A percentile compares a stretch with the other conserved stretches of the same genome.
These are phyloP conservation scores for Fulica atra DNA, from an alignment of 2,113 vertebrate species.

Conservation along the genomic window DNA sequence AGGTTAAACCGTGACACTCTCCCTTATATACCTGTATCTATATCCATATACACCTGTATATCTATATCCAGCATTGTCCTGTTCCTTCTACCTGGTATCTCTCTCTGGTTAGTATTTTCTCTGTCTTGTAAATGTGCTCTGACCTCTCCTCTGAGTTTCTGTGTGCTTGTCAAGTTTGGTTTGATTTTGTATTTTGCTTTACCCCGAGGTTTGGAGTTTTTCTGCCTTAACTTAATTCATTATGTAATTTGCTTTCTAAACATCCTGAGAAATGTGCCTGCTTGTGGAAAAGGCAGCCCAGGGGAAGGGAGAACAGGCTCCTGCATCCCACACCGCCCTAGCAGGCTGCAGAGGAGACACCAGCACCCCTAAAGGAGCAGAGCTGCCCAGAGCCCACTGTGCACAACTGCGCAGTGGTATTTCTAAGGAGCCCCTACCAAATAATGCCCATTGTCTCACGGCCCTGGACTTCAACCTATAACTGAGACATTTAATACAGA, in stretches of 20 bases:
- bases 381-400: background rate
- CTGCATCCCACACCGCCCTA: no score
- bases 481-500: background rate
- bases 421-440: background rate
- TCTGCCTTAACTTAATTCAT: background rate
- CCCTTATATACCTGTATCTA: background rate
- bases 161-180: background rate
- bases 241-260: background rate
- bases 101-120: background rate
- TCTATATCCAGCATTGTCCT: background rate
- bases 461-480: background rate
- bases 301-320: background rate
- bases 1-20: no score
- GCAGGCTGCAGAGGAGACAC: background rate
- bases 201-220: background rate
- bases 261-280: background rate
- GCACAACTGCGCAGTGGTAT: background rate
- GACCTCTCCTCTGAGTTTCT: background rate
- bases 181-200: background rate
- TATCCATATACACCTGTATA: background rate
- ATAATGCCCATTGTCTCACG: background rate
- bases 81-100: background rate
- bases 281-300: background rate
- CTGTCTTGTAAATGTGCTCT: background rate
- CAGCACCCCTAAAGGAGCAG: background rate